Conservation (phyloP, 1,140 invertebrate species). For the Tetranychus urticae region DNA sequence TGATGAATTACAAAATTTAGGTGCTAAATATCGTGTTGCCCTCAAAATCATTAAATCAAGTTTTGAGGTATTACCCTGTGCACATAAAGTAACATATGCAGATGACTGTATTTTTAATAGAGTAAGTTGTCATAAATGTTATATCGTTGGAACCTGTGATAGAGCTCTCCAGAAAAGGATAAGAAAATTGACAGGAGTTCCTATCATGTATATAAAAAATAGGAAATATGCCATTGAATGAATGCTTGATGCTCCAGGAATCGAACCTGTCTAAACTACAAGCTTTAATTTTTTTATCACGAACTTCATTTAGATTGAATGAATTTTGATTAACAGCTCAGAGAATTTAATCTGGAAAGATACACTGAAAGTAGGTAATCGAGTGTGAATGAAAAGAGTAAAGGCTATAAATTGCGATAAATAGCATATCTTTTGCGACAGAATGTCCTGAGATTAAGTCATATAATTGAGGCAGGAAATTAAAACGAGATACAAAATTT, state of each 20-base stretch:
- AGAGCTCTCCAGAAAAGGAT: slow-evolving; percentile 88
- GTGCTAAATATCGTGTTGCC: slow-evolving; percentile 80
- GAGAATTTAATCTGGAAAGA: too few species aligned
- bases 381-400: too few species aligned
- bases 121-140: slow-evolving; percentile 92
- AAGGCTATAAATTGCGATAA: too few species aligned
- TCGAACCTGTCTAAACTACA: background rate
- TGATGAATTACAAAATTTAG: slow-evolving; percentile 93
- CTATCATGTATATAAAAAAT: slow-evolving; percentile 87
- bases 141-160: slow-evolving; percentile 97
- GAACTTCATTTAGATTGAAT: too few species aligned
- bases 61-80: slow-evolving; percentile 73
- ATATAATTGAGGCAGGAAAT: too few species aligned
- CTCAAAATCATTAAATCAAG: slow-evolving; percentile 87
- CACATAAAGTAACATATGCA: slow-evolving; percentile 96
- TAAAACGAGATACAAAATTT: too few species aligned
- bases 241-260: slow-evolving; percentile 91
- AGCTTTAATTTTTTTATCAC: too few species aligned
- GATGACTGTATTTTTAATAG: slow-evolving; percentile 95
- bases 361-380: too few species aligned
- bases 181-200: slow-evolving; percentile 92
- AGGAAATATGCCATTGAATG: slow-evolving; percentile 83
- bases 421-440: too few species aligned
- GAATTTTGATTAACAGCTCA: too few species aligned
- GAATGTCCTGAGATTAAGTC: too few species aligned